phyloP scores from a whole-genome alignment of 2,113 vertebrate species.

The Melozone crissalis region DNA sequence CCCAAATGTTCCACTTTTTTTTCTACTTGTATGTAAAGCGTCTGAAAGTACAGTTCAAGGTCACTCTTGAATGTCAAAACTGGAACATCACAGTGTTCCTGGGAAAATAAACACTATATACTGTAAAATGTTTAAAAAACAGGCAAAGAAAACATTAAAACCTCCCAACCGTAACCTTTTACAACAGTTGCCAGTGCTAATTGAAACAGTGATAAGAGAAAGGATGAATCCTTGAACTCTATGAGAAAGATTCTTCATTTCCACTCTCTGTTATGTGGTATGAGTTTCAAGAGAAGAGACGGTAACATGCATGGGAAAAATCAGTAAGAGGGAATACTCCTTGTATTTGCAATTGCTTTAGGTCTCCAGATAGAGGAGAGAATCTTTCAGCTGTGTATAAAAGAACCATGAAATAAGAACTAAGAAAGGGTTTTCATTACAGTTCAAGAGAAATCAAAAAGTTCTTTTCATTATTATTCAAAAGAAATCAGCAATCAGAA shows the following conservation, averaged over 20 bases:
- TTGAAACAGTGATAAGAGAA: background rate
- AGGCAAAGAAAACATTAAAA: background rate
- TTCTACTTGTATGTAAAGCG: background rate
- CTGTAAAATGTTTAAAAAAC: background rate
- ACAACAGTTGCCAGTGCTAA: background rate
- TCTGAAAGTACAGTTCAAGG: background rate
- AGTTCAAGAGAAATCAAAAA: background rate
- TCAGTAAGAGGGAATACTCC: background rate
- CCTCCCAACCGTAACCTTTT: accelerated
- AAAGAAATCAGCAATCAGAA: background rate
- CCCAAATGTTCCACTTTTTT: background rate
- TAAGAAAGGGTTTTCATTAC: background rate
- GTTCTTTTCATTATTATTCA: background rate
- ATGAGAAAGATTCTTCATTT: background rate
- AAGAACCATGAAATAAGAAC: background rate
- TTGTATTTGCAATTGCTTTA: background rate
- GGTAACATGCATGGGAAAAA: background rate
- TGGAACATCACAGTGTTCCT: background rate
- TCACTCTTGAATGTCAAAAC: background rate
- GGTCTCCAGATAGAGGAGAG: background rate
- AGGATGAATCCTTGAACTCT: background rate
- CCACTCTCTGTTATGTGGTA: background rate
- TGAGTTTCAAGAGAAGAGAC: background rate
- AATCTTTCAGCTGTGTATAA: background rate
- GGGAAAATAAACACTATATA: background rate